phyloP scores from a whole-genome alignment of 2,797 vertebrate species.

The Pseudochirops corinnae region DNA sequence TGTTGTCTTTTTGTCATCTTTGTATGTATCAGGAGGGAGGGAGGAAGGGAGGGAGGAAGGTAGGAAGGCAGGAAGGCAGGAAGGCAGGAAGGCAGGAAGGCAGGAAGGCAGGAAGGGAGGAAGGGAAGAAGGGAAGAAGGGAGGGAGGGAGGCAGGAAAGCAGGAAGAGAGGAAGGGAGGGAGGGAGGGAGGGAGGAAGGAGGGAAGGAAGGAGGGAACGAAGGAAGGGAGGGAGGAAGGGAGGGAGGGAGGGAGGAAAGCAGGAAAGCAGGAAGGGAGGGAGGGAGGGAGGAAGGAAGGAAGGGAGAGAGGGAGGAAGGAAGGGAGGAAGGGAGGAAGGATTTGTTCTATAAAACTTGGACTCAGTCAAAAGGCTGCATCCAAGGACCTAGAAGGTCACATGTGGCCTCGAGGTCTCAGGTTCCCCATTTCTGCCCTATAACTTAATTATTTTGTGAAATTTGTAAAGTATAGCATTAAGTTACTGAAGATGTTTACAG shows the following conservation, averaged over 20 bases:
- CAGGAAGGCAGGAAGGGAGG: accelerated
- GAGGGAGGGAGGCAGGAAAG: accelerated
- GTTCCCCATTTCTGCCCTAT: too few relatives aligned
- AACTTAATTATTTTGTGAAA: too few relatives aligned
- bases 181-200: neutral
- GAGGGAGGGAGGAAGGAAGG: neutral
- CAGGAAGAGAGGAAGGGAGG: neutral
- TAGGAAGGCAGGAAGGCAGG: too few relatives aligned
- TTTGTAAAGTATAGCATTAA: too few relatives aligned
- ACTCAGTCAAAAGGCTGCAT: too few relatives aligned
- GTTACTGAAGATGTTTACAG: too few relatives aligned
- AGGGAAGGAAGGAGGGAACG: neutral
- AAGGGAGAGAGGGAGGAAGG: neutral
- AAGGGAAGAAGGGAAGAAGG: too few relatives aligned
- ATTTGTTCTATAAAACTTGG: too few relatives aligned
- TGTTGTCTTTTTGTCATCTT: neutral
- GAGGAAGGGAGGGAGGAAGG: neutral
- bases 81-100: too few relatives aligned
- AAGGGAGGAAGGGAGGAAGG: neutral
- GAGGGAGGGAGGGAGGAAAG: neutral
- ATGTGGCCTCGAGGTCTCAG: too few relatives aligned
- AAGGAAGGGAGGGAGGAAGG: too few relatives aligned
- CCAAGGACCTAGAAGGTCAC: too few relatives aligned
- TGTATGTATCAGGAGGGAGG: neutral
- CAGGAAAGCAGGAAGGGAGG: neutral